These are phyloP conservation scores for Drosophila micromelanica DNA, from an alignment of 1,140 invertebrate genomes.

Conservation along the genomic window DNA sequence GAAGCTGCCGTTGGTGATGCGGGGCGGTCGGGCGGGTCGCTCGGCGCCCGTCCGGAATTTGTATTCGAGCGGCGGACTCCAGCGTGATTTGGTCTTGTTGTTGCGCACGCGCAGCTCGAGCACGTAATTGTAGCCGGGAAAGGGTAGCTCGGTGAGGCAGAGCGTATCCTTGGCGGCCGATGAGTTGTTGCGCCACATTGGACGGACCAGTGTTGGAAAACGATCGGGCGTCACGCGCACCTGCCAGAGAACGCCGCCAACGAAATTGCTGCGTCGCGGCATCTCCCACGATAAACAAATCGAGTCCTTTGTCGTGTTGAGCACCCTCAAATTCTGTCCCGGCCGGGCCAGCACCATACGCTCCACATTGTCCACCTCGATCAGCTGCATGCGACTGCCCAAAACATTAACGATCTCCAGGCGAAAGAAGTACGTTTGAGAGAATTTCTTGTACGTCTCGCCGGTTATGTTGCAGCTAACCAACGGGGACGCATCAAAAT, in stretches of 20 bases:
- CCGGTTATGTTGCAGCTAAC: conserved; percentile 68
- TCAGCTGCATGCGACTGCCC: conserved; percentile 35
- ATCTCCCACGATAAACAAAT: conserved; percentile 66
- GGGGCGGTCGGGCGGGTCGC: conserved; percentile 57
- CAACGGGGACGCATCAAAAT: conserved; percentile 55
- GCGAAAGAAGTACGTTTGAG: conserved; percentile 48
- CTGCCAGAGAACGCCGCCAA: conserved; percentile 55
- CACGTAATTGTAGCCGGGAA: conserved; percentile 60
- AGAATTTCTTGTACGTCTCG: conserved; percentile 58
- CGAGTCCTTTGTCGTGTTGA: conserved; percentile 51
- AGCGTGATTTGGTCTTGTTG: conserved; percentile 61
- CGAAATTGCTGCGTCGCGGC: conserved; percentile 63
- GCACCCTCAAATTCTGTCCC: conserved; percentile 49
- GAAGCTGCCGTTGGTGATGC: conserved; percentile 67
- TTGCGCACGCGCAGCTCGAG: conserved; percentile 65
- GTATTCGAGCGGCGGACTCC: conserved; percentile 57
- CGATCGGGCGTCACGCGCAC: conserved; percentile 55
- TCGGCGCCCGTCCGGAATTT: conserved; percentile 51
- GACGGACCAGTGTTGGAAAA: conserved; percentile 33
- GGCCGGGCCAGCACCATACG: conserved; percentile 54
- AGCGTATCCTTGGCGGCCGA: conserved; percentile 45
- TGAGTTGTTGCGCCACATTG: conserved; percentile 59
- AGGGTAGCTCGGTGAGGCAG: conserved; percentile 64
- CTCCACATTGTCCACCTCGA: conserved; percentile 56
- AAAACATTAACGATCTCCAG: conserved; percentile 43